Evolutionary conservation across 2,888 invertebrate genomes (phyloP).

Genomic region (Beris morrisii): DNA sequence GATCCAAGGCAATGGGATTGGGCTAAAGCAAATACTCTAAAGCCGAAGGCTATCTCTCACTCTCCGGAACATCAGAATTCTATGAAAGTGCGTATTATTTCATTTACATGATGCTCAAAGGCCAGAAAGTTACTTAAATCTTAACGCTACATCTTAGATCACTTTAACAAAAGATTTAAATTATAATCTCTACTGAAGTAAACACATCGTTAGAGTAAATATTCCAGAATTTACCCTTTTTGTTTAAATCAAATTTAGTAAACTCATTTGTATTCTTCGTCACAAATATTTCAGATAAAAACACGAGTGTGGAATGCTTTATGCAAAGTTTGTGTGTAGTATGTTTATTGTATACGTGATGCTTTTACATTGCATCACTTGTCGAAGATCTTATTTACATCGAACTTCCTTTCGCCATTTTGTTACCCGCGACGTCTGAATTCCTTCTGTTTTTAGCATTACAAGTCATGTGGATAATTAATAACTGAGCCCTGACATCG

Average conservation of each 20-base stretch:
- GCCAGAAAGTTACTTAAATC: too few relatives aligned
- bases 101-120: too few relatives aligned
- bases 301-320: constrained; percentile 1
- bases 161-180: too few relatives aligned
- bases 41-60: too few relatives aligned
- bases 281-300: constrained; percentile 19
- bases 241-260: constrained; percentile 13
- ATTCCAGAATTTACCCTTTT: too few relatives aligned
- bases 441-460: neutral
- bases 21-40: too few relatives aligned
- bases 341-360: constrained; percentile 24
- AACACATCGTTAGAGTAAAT: too few relatives aligned
- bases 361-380: constrained; percentile 25
- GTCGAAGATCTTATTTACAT: neutral
- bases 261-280: constrained; percentile 23
- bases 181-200: too few relatives aligned
- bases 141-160: too few relatives aligned
- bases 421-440: neutral
- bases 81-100: too few relatives aligned
- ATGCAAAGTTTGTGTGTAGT: constrained; percentile 14
- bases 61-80: too few relatives aligned
- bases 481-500: neutral
- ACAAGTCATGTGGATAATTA: constrained; percentile 5
- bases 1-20: too few relatives aligned
- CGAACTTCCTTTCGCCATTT: neutral